Evolutionary conservation across 2,888 invertebrate genomes (phyloP).

Genomic region (Perdita meconis): DNA sequence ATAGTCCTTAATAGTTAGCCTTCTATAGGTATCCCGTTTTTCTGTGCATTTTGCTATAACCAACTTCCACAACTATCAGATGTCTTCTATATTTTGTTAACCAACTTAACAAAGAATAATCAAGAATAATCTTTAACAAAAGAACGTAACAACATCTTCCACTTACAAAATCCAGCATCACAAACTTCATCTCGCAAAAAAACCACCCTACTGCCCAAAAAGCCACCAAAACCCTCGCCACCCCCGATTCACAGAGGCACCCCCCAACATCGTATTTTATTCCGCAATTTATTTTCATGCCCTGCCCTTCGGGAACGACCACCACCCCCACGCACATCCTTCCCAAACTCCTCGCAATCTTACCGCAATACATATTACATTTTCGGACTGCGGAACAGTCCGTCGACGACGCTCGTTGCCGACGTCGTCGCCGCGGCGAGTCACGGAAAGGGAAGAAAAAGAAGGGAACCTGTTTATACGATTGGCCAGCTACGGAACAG

Average conservation of each 20-base stretch:
- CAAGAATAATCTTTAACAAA: too few relatives aligned
- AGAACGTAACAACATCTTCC: too few relatives aligned
- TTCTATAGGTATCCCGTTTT: too few relatives aligned
- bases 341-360: conserved; percentile 9
- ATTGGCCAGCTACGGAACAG: conserved; percentile 41
- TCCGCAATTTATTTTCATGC: conserved; percentile 64
- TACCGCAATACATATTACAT: conserved; percentile 66
- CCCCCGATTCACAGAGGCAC: not conserved
- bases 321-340: not conserved
- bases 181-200: too few relatives aligned
- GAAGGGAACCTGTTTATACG: conserved; percentile 50
- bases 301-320: not conserved
- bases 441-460: conserved; percentile 6
- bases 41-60: too few relatives aligned
- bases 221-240: too few relatives aligned
- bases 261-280: not conserved
- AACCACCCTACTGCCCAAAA: too few relatives aligned
- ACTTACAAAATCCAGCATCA: too few relatives aligned
- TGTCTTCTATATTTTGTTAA: too few relatives aligned
- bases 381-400: conserved; percentile 26
- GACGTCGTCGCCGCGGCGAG: not conserved
- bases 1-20: too few relatives aligned
- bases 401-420: conserved; percentile 11
- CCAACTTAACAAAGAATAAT: too few relatives aligned
- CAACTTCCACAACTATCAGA: too few relatives aligned